Base-by-base conservation (phyloP, 2,888 invertebrate species). In the Drosophila demipolita region DNA sequence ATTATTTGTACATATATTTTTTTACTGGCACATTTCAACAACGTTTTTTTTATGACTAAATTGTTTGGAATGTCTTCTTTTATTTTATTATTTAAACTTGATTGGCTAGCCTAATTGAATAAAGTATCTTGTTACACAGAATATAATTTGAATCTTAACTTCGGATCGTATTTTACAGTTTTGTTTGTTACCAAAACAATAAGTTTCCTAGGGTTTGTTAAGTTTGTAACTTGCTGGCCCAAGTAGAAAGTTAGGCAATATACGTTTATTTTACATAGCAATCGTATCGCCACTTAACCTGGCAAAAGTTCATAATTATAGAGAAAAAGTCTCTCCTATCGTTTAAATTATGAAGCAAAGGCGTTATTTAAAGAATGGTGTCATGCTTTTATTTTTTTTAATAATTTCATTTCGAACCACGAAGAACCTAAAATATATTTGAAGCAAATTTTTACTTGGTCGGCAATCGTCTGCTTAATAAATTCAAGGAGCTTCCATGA, bases 61-160 rank as follows among this genome's bases (percentile, higher is more conserved):
- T 53, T 45, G 17, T 42, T 36, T 20, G 49, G 36, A 50, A 12
- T 61, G n/a, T 35, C 32, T 38, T 40, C 26, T 36, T 38, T 55
- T 38, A 29, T 54, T 57, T 40, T 26, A n/a, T 29, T 58, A 59
- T 38, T 32, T 29, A 33, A 64, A 42, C 63, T 55, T 58, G 57
- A 69, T 53, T 17, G 62, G 49, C 38, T 3, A 26, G 23, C 66
- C 53, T 67, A 78, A 78, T 67, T 78, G 77, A 73, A 29, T 58
- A 45, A 52, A 38, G 59, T 52, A 49, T 64, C 54, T 20, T 32
- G 20, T 58, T 61, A 45, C 53, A 54, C 15, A 49, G 15, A n/a
- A 45, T 70, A 60, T 59, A 53, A 45, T 26, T 35, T 26, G 26
- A 38, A 38, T 48, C 54, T 23, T 32, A 26, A 60, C 35, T 62